Percentiles rank a stretch among this genome's conserved stretches.
Conservation (phyloP, 2,888 invertebrate genomes). For the Lottia gigantea region DNA sequence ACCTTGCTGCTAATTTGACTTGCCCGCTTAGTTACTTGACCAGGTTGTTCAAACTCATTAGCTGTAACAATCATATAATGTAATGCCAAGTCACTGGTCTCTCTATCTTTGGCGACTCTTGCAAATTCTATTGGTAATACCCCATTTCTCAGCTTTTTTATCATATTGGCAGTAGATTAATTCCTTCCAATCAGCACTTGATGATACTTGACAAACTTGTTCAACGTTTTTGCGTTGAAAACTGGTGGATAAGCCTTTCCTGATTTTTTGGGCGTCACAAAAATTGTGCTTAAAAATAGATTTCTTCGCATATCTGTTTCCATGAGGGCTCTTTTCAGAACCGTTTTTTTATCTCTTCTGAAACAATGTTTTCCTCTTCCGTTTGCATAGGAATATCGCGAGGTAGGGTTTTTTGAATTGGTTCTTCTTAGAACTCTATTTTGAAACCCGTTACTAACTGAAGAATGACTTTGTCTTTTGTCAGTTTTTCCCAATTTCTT, state of each 20-base stretch:
- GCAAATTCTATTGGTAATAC: background rate
- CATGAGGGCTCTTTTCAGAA: background rate
- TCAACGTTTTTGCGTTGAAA: constrained; percentile 20
- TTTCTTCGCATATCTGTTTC: background rate
- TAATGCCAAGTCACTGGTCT: background rate
- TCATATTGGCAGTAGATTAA: background rate
- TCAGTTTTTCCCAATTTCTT: too few species aligned
- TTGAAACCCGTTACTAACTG: too few species aligned
- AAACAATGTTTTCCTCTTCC: too few species aligned
- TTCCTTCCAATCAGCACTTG: background rate
- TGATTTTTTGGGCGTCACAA: constrained; percentile 9
- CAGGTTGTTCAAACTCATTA: too few species aligned
- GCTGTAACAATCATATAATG: background rate
- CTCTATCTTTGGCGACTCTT: background rate
- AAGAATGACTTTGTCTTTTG: too few species aligned
- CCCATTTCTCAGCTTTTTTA: background rate
- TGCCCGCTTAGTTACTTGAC: too few species aligned
- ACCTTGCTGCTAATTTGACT: too few species aligned
- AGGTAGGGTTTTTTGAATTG: too few species aligned
- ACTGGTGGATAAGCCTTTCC: constrained; percentile 16
- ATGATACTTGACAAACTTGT: constrained; percentile 17
- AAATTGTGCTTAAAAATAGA: constrained; percentile 9
- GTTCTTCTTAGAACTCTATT: too few species aligned
- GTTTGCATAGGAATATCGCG: too few species aligned
- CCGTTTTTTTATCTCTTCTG: background rate